Evolutionary conservation across 2,888 invertebrate species (phyloP).

Genomic region (Oscheius sp.): DNA sequence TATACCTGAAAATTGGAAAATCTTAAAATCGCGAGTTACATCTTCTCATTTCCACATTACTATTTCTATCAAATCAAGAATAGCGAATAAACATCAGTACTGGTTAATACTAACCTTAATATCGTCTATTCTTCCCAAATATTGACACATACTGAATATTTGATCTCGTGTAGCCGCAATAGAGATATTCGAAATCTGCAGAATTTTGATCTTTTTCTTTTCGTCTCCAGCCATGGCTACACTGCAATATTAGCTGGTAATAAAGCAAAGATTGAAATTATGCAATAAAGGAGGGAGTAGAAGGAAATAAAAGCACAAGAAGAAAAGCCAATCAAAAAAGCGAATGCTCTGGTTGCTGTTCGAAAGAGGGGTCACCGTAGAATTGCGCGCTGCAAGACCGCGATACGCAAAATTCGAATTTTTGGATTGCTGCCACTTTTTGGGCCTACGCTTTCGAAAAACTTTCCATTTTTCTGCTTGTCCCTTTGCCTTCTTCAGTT

Average conservation of each 20-base stretch:
- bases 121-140: slow-evolving; percentile 70
- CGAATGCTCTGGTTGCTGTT: too few species aligned
- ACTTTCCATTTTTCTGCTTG: background rate
- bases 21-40: too few species aligned
- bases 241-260: background rate
- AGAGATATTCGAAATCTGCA: slow-evolving; percentile 72
- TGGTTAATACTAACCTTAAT: slow-evolving; percentile 67
- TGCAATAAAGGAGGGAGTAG: background rate
- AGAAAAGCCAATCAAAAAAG: background rate
- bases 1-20: slow-evolving; percentile 64
- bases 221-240: slow-evolving; percentile 48
- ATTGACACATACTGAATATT: slow-evolving; percentile 68
- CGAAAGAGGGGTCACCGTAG: background rate
- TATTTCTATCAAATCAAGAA: background rate
- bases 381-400: background rate
- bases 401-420: background rate
- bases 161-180: slow-evolving; percentile 68
- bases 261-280: background rate
- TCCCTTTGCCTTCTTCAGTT: background rate
- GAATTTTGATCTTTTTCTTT: slow-evolving; percentile 55
- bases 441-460: background rate
- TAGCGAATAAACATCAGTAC: too few species aligned
- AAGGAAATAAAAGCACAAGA: background rate
- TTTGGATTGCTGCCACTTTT: background rate
- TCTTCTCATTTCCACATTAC: background rate